phyloP scores from a whole-genome alignment of 2,888 invertebrate genomes.

The Philhelius pedissequus region DNA sequence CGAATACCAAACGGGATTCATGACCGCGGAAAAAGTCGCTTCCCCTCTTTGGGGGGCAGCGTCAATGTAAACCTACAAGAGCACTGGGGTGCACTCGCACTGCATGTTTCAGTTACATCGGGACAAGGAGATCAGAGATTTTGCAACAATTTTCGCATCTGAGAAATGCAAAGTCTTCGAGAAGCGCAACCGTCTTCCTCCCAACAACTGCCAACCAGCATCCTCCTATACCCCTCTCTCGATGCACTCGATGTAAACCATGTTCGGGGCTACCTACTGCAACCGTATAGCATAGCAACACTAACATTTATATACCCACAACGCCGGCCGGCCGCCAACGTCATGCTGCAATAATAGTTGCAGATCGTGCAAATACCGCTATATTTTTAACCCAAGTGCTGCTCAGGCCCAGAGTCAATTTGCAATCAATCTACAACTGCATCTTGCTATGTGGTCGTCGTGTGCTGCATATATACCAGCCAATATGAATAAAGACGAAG shows the following conservation, averaged over 20 bases:
- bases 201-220: slow-evolving; percentile 32
- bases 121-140: slow-evolving; percentile 79
- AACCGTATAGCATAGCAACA: not conserved
- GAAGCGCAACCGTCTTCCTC: slow-evolving; percentile 40
- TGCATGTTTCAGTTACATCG: slow-evolving; percentile 79
- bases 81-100: slow-evolving; percentile 76
- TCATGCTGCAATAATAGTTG: not conserved
- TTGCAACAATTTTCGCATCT: slow-evolving; percentile 72
- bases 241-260: slow-evolving; percentile 40
- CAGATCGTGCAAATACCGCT: slow-evolving; percentile 3
- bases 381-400: not conserved
- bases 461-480: not conserved
- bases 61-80: slow-evolving; percentile 54
- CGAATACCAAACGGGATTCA: slow-evolving; percentile 28
- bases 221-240: slow-evolving; percentile 21
- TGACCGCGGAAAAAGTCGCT: slow-evolving; percentile 54
- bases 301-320: not conserved
- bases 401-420: too few species aligned
- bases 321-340: not conserved
- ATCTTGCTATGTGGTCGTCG: not conserved
- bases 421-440: not conserved
- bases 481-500: not conserved
- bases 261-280: slow-evolving; percentile 1
- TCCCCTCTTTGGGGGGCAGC: slow-evolving; percentile 15
- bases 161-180: slow-evolving; percentile 63